Base-by-base conservation (phyloP, 1,140 invertebrate species). In the Bombyx mandarina region DNA sequence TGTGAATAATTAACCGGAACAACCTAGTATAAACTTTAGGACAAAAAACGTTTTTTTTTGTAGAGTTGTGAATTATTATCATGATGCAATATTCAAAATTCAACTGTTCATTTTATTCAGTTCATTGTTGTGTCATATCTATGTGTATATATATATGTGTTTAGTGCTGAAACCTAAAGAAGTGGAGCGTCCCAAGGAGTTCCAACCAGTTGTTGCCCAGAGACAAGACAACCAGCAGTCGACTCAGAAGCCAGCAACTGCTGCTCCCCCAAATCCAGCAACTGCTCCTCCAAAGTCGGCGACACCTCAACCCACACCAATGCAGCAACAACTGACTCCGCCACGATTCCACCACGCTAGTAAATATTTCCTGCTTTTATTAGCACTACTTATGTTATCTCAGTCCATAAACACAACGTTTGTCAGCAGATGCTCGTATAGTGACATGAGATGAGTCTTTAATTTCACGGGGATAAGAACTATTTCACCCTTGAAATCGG, bases 91-190 rank as follows among this genome's bases (percentile, higher is more conserved):
- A 35, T 35, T 35, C 26, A 35, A 35, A 3, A 35, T 35, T 35
- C 2, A 5, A 35, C 1, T 35, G 26, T 5, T 5, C 26, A 35
- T 35, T 35, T 35, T 35, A 35, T 35, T 35, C 26, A 52, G 42
- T 57, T 49, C 12, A 43, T 46, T 18, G 12, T 18, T 18, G 12
- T 18, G 12, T 18, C 12, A 18, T 18, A 18, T 18, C 12, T n/a
- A n/a, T n/a, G n/a, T n/a, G n/a, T n/a, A n/a, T n/a, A n/a, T n/a
- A n/a, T n/a, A n/a, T n/a, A n/a, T n/a, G n/a, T n/a, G n/a, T n/a
- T 58, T 79, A 82, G 78, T 79, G 67, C 75, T 80, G 76, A 73
- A 84, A 72, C 73, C 76, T 56, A 77, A 82, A 81, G 77, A 74
- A 56, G 55, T 66, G 9, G 75, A 68, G 63, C 55, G 42, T 8